phyloP scores from a whole-genome alignment of 2,113 vertebrate species.

The Taxidea taxus region DNA sequence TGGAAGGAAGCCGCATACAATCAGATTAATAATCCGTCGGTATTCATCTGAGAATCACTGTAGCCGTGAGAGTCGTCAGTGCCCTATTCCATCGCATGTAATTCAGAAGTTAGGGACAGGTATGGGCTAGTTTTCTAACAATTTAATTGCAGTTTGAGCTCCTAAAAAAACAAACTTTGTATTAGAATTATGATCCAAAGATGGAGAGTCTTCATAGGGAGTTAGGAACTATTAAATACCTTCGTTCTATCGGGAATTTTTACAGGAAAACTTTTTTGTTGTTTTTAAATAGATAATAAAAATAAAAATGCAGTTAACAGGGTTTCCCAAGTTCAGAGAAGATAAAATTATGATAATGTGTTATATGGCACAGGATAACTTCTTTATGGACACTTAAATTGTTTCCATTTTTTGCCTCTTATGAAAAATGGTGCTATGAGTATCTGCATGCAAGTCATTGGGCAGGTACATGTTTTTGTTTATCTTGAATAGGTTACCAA shows the following conservation, averaged over 20 bases:
- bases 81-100: constrained; percentile 86
- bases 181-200: background rate
- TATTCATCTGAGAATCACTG: constrained; percentile 82
- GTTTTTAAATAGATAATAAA: constrained; percentile 11
- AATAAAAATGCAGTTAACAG: background rate
- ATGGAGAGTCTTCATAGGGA: background rate
- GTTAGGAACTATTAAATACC: background rate
- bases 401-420: background rate
- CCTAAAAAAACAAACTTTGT: constrained; percentile 4
- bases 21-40: constrained; percentile 86
- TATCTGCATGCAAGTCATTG: background rate
- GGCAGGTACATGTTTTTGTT: background rate
- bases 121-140: constrained; percentile 55
- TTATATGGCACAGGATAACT: background rate
- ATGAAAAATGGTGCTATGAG: background rate
- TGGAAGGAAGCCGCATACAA: constrained; percentile 88
- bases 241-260: constrained; percentile 6
- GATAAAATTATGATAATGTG: background rate
- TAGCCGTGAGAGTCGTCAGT: constrained; percentile 90
- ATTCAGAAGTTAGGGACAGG: constrained; percentile 86
- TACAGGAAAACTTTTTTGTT: background rate
- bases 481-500: background rate
- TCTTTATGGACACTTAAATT: background rate
- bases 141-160: background rate
- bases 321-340: background rate